Base-by-base conservation (phyloP, 2,113 vertebrate genomes). In the Boleophthalmus pectinirostris region DNA sequence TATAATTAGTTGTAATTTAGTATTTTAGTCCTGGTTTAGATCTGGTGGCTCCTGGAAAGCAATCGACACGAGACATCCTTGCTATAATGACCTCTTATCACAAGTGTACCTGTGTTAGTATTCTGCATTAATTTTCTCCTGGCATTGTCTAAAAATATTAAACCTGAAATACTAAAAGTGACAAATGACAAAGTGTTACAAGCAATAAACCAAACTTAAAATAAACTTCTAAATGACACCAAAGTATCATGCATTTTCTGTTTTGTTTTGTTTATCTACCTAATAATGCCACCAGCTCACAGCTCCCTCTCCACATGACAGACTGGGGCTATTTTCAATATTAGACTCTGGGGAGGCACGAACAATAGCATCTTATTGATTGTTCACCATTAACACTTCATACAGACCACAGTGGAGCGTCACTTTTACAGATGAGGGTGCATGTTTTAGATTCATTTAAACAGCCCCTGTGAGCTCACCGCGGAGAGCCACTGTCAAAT, bases 331-430 rank as follows among this genome's bases (percentile, higher is more conserved):
- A 74, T 84, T 86, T 81, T 81, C 35, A 67, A 0, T 64, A 68
- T 57, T 16, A 10, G 4, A 58, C 73, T 64, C 66, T 35, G 45
- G 33, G 68, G 69, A 74, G 70, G 33, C 66, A 63, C 58, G 75
- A 83, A 74, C 47, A 76, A 46, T 78, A 75, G 67, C 29, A 35
- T 43, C 21, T 0, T 72, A 84, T 87, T 46, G 81, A 84, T 85
- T 73, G 47, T 35, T 60, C 14, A 3, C 5, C 35, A 61, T 71
- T 86, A 33, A 77, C 53, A 58, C 57, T 60, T 18, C 25, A 29
- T 13, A 29, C 25, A 24, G 15, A 60, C 24, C 14, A 15, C 23
- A 60, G 57, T 0, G 29, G 23, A 60, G 54, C 23, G 5, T 15
- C 20, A 11, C 57, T 8, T 60, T 24, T 29, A 24, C 24, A 60